Evolutionary conservation across 2,113 vertebrate genomes (phyloP), one percentile per base, ranked within the genome.

Genomic region (Globicephala melas): DNA sequence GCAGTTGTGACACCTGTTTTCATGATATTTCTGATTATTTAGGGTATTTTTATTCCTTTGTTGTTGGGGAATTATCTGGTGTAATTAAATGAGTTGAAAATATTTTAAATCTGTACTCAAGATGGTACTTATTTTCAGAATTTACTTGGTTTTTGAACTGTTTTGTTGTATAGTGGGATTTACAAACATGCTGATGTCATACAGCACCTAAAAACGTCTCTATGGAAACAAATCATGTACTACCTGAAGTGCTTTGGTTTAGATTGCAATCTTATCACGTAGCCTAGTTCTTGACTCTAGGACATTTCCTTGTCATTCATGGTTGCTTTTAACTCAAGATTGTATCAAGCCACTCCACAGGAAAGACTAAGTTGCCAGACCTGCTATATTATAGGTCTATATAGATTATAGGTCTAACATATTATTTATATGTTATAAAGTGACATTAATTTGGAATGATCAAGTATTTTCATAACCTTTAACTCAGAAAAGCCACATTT

Each of bases 161-260:
- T 60, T 87, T 95, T 94, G 23, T 96, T 94, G 12, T 68, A 60
- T 38, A 89, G 21, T 71, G 63, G 20, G 26, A 96, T 85, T 94
- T 91, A 83, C 38, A 73, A 71, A 89, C 84, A 70, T 81, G 6
- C 36, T 84, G 31, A 68, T 96, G 38, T 83, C 33, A 65, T 68
- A 94, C 86, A 94, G 63, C 85, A 91, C 38, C 71, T 88, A 77
- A 92, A 74, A 83, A n/a, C 18, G 12, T 86, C 28, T 94, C 44
- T 28, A 8, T 96, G 65, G 73, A 73, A 97, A 85, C 41, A 60
- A 85, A 81, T 89, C 55, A 65, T 62, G 14, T 53, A 60, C 71
- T 96, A 90, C 74, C 68, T 90, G 33, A 96, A 95, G n/a, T 87
- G 28, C 84, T 89, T 85, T 87, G 84, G 65, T 92, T 82, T 79